phyloP scores from a whole-genome alignment of 2,888 invertebrate species.

The Panopea generosa region DNA sequence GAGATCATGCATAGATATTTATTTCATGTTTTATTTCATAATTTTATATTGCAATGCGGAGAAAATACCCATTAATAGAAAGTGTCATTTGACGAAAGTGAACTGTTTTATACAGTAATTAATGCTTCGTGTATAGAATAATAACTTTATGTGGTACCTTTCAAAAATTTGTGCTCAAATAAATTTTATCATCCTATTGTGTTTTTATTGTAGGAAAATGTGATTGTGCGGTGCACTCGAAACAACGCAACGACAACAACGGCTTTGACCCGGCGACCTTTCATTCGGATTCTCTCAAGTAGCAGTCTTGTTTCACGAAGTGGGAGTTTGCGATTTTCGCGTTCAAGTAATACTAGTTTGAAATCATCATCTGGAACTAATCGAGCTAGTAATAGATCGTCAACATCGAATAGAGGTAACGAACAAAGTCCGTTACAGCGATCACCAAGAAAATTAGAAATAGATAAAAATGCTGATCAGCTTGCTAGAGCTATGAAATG shows the following conservation, averaged over 20 bases:
- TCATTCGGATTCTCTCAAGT: conserved; percentile 59
- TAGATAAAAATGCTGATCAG: conserved; percentile 24
- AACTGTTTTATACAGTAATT: no score
- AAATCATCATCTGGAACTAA: conserved; percentile 64
- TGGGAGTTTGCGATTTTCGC: conserved; percentile 67
- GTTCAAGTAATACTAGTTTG: conserved; percentile 71
- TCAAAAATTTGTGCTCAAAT: no score
- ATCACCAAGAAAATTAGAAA: conserved; percentile 21
- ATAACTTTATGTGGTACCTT: no score
- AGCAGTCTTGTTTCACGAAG: conserved; percentile 52
- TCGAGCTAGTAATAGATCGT: conserved; percentile 37
- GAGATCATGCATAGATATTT: no score
- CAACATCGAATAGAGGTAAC: conserved; percentile 26
- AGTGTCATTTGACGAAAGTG: no score
- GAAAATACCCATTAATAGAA: no score
- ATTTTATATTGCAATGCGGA: no score
- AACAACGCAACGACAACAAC: conserved; percentile 45
- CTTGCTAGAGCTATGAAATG: conserved; percentile 29
- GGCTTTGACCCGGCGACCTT: conserved; percentile 56
- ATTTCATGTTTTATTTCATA: no score
- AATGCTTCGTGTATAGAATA: no score
- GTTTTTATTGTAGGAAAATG: conserved; percentile 55
- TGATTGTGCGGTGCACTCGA: conserved; percentile 62
- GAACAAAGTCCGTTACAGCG: conserved; percentile 23
- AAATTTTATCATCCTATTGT: no score